These are phyloP conservation scores for Sicus ferrugineus DNA, from an alignment of 2,888 invertebrate species.

Conservation along the genomic window DNA sequence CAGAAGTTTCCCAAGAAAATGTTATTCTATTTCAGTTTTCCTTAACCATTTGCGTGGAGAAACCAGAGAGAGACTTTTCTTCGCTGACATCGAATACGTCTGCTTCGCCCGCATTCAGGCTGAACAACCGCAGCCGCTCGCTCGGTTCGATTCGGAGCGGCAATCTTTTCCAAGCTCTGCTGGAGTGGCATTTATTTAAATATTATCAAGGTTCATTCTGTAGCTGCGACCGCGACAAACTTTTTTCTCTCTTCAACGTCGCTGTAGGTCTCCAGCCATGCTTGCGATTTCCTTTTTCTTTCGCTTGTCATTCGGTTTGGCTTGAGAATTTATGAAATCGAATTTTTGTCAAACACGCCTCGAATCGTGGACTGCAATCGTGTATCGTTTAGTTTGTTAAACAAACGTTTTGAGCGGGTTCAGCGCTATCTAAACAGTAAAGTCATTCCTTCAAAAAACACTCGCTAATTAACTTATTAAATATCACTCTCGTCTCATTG, in stretches of 20 bases:
- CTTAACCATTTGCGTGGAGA: no score
- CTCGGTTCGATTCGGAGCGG: constrained; percentile 19
- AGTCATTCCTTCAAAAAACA: no score
- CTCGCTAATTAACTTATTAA: no score
- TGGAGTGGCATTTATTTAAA: constrained; percentile 31
- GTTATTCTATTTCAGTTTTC: neutral
- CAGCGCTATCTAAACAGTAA: no score
- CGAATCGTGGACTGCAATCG: neutral
- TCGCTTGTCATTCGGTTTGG: neutral
- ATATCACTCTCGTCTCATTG: no score
- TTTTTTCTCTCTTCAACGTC: neutral
- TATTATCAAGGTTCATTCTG: constrained; percentile 22
- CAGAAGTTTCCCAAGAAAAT: neutral
- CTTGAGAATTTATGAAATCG: neutral
- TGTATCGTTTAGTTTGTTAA: neutral
- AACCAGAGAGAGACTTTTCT: neutral
- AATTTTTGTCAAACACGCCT: neutral
- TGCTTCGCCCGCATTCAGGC: neutral
- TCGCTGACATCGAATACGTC: constrained; percentile 8
- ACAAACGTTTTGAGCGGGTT: no score
- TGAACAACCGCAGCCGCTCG: neutral
- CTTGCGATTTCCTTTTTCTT: neutral
- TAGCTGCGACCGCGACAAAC: neutral
- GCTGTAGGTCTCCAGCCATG: neutral
- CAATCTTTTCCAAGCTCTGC: no score